Conservation (phyloP, 2,888 invertebrate species). For the Sialis fuliginosa region DNA sequence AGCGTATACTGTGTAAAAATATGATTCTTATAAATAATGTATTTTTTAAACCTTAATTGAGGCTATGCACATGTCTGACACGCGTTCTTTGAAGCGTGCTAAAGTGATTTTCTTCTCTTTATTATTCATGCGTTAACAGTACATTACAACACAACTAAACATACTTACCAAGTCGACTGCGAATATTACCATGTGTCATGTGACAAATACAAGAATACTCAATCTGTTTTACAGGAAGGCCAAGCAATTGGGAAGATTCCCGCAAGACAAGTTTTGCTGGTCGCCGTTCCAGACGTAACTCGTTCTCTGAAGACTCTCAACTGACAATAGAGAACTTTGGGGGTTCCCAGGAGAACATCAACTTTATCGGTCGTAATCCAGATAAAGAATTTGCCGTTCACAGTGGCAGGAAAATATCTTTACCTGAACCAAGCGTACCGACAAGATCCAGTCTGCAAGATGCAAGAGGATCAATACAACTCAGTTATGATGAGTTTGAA, state of each 20-base stretch:
- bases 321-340: constrained; percentile 86
- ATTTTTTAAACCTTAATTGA: no score
- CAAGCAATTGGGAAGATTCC: constrained; percentile 68
- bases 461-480: constrained; percentile 32
- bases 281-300: constrained; percentile 67
- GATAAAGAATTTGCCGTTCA: constrained; percentile 50
- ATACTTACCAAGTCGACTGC: no score
- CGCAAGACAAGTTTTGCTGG: constrained; percentile 60
- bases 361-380: constrained; percentile 66
- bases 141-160: no score
- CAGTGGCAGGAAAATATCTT: constrained; percentile 24
- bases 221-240: constrained; percentile 40
- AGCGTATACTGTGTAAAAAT: no score
- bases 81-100: no score
- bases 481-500: constrained; percentile 25
- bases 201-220: no score
- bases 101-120: no score
- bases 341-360: constrained; percentile 76
- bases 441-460: constrained; percentile 60
- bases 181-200: no score
- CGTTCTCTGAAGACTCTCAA: constrained; percentile 72
- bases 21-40: no score
- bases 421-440: constrained; percentile 35
- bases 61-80: no score
- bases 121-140: no score